Evolutionary conservation across 1,140 invertebrate species (phyloP), one percentile per base, ranked within the genome.

Genomic region (Drosophila lacertosa): DNA sequence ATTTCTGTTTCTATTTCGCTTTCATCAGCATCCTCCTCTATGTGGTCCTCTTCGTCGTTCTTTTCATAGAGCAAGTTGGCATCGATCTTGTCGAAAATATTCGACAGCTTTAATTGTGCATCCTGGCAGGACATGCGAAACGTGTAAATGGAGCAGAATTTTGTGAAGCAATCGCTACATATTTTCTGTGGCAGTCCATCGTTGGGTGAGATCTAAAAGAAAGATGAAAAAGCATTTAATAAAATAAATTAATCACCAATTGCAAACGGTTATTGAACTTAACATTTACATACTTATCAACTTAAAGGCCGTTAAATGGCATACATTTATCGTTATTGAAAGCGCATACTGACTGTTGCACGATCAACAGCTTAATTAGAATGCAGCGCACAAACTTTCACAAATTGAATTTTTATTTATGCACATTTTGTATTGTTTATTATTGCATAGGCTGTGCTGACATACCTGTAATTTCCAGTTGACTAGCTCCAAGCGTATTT

Each of bases 61-160:
- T 66, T 78, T 13, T 77, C 80, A 13, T 80, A 84, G 11, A 86
- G 33, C 24, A 59, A 62, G 35, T 60, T 77, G 22, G 77, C 77
- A 75, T 90, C 89, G 57, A 90, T 90, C 74, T 90, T 90, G 48
- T 90, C 89, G 50, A 89, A 90, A 45, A 90, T 90, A 58, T 90
- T 88, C 1, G 70, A 78, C 16, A 90, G 37, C 51, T 83, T 90
- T 16, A 80, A 4, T 62, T 90, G 89, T 3, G 89, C 89, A 45
- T 90, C 84, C 48, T 88, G 89, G 45, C 89, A 90, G 44, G 77
- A 70, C 22, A 80, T 29, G 1, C 84, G 89, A 77, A 90, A 90
- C 5, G 81, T 77, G 13, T 77, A 77, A 13, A 90, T 73, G 0
- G 84, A 89, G 40, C 84, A 90, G 42, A 90, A 90, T 65, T 90